A percentile compares a stretch with the other conserved stretches of the same genome.
Conservation (phyloP, 2,113 vertebrate genomes). For the Polypterus bichir region DNA sequence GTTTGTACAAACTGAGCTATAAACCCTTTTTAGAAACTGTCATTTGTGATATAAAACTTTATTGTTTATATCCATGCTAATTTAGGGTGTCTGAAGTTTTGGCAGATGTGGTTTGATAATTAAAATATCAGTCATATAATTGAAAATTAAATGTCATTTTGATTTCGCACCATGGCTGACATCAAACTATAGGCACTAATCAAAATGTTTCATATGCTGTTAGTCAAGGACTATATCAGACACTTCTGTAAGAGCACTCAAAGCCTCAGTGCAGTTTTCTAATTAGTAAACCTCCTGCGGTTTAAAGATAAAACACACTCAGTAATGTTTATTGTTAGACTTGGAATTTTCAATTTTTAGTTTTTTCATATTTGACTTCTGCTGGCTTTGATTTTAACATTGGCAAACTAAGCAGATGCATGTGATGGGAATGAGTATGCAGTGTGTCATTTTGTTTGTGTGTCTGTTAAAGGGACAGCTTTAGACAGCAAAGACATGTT, state of each 20-base stretch:
- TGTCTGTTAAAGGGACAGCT: neutral
- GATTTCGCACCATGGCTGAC: slow-evolving; percentile 21
- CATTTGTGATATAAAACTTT: slow-evolving; percentile 10
- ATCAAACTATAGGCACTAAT: slow-evolving; percentile 18
- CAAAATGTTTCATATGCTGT: slow-evolving; percentile 14
- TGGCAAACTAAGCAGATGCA: slow-evolving; percentile 1
- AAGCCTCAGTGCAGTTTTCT: slow-evolving; percentile 16
- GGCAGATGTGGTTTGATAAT: slow-evolving; percentile 28
- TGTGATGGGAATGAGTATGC: neutral
- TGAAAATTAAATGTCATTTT: slow-evolving; percentile 31
- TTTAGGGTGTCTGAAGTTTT: slow-evolving; percentile 15
- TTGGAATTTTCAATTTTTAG: slow-evolving; percentile 6
- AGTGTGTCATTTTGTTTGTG: neutral
- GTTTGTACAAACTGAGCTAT: too few species aligned
- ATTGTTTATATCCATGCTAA: slow-evolving; percentile 16
- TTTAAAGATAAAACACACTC: slow-evolving; percentile 20
- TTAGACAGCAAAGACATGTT: neutral
- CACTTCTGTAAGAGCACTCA: slow-evolving; percentile 11
- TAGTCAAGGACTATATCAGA: slow-evolving; percentile 21
- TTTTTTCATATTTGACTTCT: slow-evolving; percentile 5
- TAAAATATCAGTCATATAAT: slow-evolving; percentile 29
- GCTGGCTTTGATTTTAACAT: slow-evolving; percentile 1
- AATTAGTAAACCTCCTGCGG: slow-evolving; percentile 23
- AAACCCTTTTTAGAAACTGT: slow-evolving; percentile 7
- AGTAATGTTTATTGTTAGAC: slow-evolving; percentile 10